phyloP scores from a whole-genome alignment of 35 echinoderm and acorn worm species.

The Apostichopus californicus region DNA sequence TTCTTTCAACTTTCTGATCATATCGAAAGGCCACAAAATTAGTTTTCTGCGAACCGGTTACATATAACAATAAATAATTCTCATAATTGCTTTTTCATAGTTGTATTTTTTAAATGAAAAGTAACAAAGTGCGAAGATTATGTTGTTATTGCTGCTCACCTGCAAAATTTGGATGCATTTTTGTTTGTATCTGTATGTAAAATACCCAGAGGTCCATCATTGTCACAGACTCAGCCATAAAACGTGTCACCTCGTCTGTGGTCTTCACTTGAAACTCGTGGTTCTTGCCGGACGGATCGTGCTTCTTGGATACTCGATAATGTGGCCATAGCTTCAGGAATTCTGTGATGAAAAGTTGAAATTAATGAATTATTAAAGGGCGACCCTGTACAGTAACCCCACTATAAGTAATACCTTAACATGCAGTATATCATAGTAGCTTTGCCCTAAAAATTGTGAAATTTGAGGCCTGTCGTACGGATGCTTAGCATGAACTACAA shows the following conservation, averaged over 20 bases:
- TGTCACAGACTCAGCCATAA: conserved; percentile 76
- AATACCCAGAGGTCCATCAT: conserved; percentile 97
- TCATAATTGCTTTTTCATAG: no score
- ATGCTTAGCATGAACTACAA: no score
- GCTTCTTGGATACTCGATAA: conserved; percentile 88
- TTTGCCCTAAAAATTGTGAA: no score
- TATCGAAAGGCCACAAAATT: no score
- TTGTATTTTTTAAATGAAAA: no score
- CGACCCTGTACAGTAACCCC: not conserved
- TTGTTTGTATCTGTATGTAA: conserved; percentile 93
- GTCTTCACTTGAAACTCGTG: conserved; percentile 81
- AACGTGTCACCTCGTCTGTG: conserved; percentile 51
- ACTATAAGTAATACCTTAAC: no score
- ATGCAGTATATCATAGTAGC: no score
- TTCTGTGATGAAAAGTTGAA: conserved; percentile 48
- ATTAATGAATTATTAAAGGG: not conserved
- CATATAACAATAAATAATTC: no score
- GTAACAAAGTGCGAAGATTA: no score
- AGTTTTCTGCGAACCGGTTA: no score
- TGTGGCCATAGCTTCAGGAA: conserved; percentile 76
- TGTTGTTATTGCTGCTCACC: conserved; percentile 45
- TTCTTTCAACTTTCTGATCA: no score
- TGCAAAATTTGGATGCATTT: conserved; percentile 74
- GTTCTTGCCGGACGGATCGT: conserved; percentile 79
- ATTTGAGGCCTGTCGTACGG: no score